Conservation (phyloP, 2,888 invertebrate genomes). For the Agrochola macilenta region DNA sequence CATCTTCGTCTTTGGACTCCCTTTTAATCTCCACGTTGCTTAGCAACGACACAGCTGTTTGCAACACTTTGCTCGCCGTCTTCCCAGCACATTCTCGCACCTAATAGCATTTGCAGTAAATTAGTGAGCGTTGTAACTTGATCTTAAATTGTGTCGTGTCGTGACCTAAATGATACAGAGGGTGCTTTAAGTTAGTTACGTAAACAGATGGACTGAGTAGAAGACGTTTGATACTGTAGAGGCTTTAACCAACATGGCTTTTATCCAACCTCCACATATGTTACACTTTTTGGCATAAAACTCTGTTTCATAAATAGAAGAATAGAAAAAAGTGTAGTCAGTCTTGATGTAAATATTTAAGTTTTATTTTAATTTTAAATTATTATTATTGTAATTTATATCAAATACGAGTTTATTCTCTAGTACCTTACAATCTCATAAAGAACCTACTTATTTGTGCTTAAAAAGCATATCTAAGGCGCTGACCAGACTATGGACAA, state of each 20-base stretch:
- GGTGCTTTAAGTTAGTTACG: conserved; percentile 13
- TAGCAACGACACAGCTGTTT: conserved; percentile 69
- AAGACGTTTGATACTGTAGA: neutral
- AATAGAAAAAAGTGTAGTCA: neutral
- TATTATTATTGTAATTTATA: neutral
- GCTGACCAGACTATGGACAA: no score
- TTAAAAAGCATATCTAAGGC: neutral
- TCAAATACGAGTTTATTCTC: neutral
- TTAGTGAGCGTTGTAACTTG: conserved; percentile 23
- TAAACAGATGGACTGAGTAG: neutral
- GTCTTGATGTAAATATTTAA: neutral
- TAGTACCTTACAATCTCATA: neutral
- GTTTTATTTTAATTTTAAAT: no score
- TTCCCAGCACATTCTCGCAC: conserved; percentile 82
- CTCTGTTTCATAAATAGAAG: neutral
- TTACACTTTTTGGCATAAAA: neutral
- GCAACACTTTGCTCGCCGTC: conserved; percentile 78
- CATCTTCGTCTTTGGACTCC: conserved; percentile 67
- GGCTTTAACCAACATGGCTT: neutral
- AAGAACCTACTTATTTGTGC: neutral
- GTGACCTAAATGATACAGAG: conserved; percentile 23
- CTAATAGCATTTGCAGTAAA: conserved; percentile 68
- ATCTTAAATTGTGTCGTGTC: conserved; percentile 38
- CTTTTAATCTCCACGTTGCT: conserved; percentile 72
- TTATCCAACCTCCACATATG: neutral